Evolutionary conservation across 2,113 vertebrate genomes (phyloP), one percentile per base, ranked within the genome.

Genomic region (Merops nubicus): DNA sequence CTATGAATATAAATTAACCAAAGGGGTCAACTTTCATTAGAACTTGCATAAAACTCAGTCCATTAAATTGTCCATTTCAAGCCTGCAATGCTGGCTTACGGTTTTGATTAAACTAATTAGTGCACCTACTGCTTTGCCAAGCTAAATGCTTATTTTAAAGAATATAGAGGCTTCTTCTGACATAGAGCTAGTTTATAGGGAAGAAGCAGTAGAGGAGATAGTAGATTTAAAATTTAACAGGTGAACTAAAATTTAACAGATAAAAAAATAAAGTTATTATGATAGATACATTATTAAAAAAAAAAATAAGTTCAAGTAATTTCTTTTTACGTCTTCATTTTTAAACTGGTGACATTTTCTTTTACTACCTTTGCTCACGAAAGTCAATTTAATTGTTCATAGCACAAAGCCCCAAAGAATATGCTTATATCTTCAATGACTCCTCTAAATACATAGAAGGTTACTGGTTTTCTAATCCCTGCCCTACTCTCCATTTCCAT

Each of bases 81-180:
- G 43, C 85, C 69, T 84, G 29, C 43, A 86, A 87, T 91, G 91
- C 94, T 83, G 91, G 70, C 40, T 94, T 96, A 82, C 7, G 12
- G 29, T 59, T 94, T 97, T 94, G 85, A 94, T 95, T 95, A 78
- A 78, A 92, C 93, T 88, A 95, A 95, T 95, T 93, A 94, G n/a
- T 72, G n/a, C 17, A 93, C 51, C 87, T 80, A 79, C 15, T 91
- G 43, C 60, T 63, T 82, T 94, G 43, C 45, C 69, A 68, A 65
- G 63, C 16, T 29, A 76, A 90, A 82, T 47, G 43, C 65, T 96
- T 87, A 21, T 92, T 94, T 81, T 79, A 87, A 93, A 47, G 48
- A 79, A n/a, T 6, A 43, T 18, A 64, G 34, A 75, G 45, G 47
- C n/a, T 62, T 22, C 29, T 28, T 56, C 60, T 77, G 16, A 5